These are phyloP conservation scores for Mythimna lalbum DNA, from an alignment of 2,888 invertebrate genomes.

Conservation along the genomic window DNA sequence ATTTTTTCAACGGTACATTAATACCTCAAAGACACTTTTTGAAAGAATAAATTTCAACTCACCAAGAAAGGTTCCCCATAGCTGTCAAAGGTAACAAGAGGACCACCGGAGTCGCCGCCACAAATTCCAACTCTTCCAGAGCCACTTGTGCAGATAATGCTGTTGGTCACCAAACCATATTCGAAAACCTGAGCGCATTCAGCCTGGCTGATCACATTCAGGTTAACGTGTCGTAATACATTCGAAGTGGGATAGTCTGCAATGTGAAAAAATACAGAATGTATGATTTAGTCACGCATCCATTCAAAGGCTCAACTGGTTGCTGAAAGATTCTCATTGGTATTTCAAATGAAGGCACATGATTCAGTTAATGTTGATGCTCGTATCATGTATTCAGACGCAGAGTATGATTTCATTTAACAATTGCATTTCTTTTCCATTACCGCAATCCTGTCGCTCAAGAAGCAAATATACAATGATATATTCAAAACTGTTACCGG, in stretches of 20 bases:
- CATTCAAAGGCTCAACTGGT: neutral
- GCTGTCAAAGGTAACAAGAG: constrained; percentile 36
- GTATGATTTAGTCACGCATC: neutral
- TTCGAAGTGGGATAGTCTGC: constrained; percentile 67
- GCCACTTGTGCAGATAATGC: constrained; percentile 76
- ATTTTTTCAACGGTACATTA: too few species aligned
- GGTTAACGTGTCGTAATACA: constrained; percentile 68
- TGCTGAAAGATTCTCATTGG: neutral
- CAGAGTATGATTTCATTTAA: neutral
- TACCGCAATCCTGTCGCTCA: too few species aligned
- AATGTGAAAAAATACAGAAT: constrained; percentile 6
- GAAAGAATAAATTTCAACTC: neutral
- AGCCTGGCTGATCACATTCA: constrained; percentile 70
- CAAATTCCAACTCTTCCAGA: constrained; percentile 74
- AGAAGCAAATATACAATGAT: too few species aligned
- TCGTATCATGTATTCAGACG: neutral
- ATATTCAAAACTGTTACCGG: too few species aligned
- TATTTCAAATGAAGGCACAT: neutral
- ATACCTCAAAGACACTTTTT: too few species aligned
- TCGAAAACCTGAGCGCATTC: constrained; percentile 66
- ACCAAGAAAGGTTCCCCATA: constrained; percentile 25
- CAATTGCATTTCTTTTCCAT: neutral
- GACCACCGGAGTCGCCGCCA: constrained; percentile 78
- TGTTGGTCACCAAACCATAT: constrained; percentile 52
- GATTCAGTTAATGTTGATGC: neutral